Percentiles rank a stretch among this genome's conserved stretches.
Evolutionary conservation across 1,140 invertebrate genomes (phyloP).

Genomic region (Ooceraea biroi): DNA sequence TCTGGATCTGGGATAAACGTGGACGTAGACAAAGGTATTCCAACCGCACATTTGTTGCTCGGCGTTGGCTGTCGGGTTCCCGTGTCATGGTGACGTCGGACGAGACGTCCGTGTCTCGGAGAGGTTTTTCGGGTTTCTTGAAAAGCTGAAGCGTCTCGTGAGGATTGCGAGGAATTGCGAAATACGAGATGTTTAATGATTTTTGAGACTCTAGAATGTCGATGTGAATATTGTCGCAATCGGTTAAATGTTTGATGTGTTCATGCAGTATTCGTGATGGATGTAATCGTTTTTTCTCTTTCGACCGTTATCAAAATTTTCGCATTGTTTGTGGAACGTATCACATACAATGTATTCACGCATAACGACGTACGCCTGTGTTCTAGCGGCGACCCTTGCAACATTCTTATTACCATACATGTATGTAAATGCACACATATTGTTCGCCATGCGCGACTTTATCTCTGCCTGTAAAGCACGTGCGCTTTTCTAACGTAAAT

Average conservation of each 20-base stretch:
- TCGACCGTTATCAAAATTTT: no score
- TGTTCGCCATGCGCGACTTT: constrained; percentile 43
- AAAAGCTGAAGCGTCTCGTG: neutral
- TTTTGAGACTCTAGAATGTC: no score
- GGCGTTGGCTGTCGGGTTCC: constrained; percentile 17
- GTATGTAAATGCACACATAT: constrained; percentile 58
- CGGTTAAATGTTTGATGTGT: no score
- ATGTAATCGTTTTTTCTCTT: no score
- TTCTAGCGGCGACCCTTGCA: constrained; percentile 60
- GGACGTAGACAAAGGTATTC: constrained; percentile 46
- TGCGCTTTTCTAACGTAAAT: constrained; percentile 14
- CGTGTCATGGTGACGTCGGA: constrained; percentile 24
- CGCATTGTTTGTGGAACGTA: constrained; percentile 2
- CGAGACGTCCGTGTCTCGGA: neutral
- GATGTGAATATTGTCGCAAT: no score
- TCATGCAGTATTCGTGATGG: no score
- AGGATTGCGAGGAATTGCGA: constrained; percentile 19
- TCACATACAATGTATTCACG: neutral
- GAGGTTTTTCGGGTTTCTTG: neutral
- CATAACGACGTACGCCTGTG: no score
- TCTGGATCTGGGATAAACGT: constrained; percentile 26
- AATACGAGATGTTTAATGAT: constrained; percentile 27
- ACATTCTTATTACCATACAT: constrained; percentile 68
- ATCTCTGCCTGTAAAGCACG: constrained; percentile 47
- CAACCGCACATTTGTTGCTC: constrained; percentile 18